Percentiles rank a stretch among this genome's conserved stretches.
Conservation (phyloP, 2,797 vertebrate genomes). For the Xenops minutus region DNA sequence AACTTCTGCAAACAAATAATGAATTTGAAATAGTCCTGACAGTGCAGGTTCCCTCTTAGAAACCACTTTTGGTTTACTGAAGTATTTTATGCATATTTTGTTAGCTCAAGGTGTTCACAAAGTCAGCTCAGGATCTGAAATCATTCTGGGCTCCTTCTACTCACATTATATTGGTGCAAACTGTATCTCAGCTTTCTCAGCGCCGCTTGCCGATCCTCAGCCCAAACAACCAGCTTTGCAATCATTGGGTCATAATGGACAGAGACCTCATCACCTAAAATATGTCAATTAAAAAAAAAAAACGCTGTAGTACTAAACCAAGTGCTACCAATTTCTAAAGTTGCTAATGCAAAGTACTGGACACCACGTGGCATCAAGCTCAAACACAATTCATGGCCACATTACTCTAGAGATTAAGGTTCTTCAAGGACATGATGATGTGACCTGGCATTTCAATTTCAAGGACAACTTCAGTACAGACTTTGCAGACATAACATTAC, state of each 20-base stretch:
- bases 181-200: slow-evolving; percentile 86
- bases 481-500: neutral
- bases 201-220: slow-evolving; percentile 87
- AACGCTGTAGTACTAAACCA: neutral
- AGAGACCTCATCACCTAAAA: slow-evolving; percentile 92
- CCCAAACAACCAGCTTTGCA: slow-evolving; percentile 97
- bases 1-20: neutral
- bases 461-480: neutral
- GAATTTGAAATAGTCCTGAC: neutral
- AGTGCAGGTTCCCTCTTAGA: neutral
- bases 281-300: neutral
- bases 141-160: neutral
- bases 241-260: slow-evolving; percentile 98
- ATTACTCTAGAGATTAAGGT: neutral
- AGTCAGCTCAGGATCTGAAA: neutral
- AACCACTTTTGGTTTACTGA: neutral
- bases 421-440: neutral
- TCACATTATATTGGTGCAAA: slow-evolving; percentile 91
- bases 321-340: neutral
- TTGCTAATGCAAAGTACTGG: neutral
- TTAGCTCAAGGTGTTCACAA: neutral
- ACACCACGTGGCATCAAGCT: neutral
- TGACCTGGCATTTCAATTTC: neutral
- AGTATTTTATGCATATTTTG: neutral
- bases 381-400: accelerated